Conservation (phyloP, 2,888 invertebrate genomes). For the Drosophila silvestris region DNA sequence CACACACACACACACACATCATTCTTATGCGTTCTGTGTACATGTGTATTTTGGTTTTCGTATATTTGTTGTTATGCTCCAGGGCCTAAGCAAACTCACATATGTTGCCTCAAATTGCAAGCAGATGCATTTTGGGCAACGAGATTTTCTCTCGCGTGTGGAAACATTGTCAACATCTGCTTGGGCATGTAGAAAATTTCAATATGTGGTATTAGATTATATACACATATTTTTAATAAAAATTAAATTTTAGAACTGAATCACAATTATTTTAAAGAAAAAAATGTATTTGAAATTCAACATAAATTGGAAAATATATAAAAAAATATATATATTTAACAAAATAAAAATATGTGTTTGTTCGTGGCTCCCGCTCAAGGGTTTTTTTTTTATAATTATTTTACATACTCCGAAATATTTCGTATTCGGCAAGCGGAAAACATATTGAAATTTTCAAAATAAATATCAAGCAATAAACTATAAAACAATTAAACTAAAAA, state of each 20-base stretch:
- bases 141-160: slow-evolving; percentile 31
- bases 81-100: slow-evolving; percentile 55
- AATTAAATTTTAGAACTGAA: not conserved
- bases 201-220: not conserved
- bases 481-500: not conserved
- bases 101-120: slow-evolving; percentile 70
- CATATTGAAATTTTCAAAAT: too few relatives aligned
- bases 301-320: not conserved
- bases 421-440: not conserved
- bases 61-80: slow-evolving; percentile 45
- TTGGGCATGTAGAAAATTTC: not conserved
- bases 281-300: not conserved
- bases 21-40: slow-evolving; percentile 46
- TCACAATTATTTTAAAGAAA: not conserved
- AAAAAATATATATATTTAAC: not conserved
- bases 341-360: not conserved
- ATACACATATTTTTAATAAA: not conserved
- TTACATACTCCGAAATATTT: not conserved
- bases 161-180: slow-evolving; percentile 44
- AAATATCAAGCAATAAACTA: not conserved
- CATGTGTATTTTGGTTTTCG: slow-evolving; percentile 29
- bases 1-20: slow-evolving; percentile 12
- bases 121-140: slow-evolving; percentile 46
- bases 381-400: too few relatives aligned
- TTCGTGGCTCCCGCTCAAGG: not conserved